Evolutionary conservation across 2,113 vertebrate genomes (phyloP).

Genomic region (Podilymbus podiceps): DNA sequence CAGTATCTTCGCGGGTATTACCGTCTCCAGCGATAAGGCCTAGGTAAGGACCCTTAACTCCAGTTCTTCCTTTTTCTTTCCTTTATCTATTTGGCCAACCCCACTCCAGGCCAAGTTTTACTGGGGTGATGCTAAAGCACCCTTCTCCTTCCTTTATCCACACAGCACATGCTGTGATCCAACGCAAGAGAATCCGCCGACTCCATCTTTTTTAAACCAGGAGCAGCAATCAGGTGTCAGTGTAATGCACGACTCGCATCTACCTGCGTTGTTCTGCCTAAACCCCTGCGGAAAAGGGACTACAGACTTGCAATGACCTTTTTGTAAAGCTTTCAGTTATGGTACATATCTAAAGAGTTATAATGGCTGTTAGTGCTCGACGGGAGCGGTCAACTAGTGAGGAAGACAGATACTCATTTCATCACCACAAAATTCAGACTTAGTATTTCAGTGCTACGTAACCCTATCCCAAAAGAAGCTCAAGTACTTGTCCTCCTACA

Average conservation of each 20-base stretch:
- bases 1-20: rapidly evolving
- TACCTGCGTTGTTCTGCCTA: background rate
- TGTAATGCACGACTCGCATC: rapidly evolving
- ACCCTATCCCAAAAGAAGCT: background rate
- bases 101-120: background rate
- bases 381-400: background rate
- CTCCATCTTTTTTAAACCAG: background rate
- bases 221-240: background rate
- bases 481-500: background rate
- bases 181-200: rapidly evolving
- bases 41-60: background rate
- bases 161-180: background rate
- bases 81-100: background rate
- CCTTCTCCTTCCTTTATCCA: background rate
- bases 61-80: background rate
- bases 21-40: rapidly evolving
- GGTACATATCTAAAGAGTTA: background rate
- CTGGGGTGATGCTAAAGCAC: background rate
- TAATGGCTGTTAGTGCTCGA: background rate
- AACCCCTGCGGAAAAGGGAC: background rate
- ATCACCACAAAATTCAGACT: background rate
- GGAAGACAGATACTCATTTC: background rate
- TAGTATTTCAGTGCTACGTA: background rate
- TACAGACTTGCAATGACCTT: background rate
- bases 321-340: background rate